Conservation (phyloP, 2,888 invertebrate genomes). For the Trachelus stipa region DNA sequence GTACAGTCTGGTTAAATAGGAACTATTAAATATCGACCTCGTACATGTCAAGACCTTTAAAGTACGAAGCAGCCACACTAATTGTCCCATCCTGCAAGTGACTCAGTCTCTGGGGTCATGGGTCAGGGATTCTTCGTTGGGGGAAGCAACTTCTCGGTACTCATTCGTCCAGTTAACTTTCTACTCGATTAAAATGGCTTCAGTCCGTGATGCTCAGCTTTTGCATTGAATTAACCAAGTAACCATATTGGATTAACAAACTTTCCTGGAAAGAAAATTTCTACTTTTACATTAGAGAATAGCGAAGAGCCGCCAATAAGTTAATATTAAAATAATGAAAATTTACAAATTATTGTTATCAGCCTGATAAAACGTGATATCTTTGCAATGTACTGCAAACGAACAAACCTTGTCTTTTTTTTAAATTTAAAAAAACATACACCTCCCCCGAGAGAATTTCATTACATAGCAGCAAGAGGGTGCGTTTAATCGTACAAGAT, state of each 20-base stretch:
- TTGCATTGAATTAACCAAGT: neutral
- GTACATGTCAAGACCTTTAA: constrained; percentile 50
- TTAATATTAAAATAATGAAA: neutral
- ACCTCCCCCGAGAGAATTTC: neutral
- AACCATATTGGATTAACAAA: neutral
- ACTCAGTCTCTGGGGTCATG: constrained; percentile 44
- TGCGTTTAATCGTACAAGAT: neutral
- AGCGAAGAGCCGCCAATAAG: neutral
- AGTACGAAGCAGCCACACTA: constrained; percentile 50
- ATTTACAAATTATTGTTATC: neutral
- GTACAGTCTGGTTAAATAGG: neutral
- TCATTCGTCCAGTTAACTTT: neutral
- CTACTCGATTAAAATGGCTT: neutral
- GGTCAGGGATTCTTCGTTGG: constrained; percentile 30
- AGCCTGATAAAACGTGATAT: neutral
- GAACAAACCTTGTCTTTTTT: neutral
- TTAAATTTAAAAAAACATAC: neutral
- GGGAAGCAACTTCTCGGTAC: neutral
- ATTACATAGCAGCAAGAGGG: neutral
- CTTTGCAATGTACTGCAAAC: neutral
- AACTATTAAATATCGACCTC: constrained; percentile 19
- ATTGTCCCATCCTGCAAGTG: constrained; percentile 57
- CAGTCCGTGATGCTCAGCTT: neutral
- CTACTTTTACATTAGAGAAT: neutral
- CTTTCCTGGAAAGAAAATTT: neutral